Conservation (phyloP, 2,888 invertebrate species). For the Epicampocera succincta region DNA sequence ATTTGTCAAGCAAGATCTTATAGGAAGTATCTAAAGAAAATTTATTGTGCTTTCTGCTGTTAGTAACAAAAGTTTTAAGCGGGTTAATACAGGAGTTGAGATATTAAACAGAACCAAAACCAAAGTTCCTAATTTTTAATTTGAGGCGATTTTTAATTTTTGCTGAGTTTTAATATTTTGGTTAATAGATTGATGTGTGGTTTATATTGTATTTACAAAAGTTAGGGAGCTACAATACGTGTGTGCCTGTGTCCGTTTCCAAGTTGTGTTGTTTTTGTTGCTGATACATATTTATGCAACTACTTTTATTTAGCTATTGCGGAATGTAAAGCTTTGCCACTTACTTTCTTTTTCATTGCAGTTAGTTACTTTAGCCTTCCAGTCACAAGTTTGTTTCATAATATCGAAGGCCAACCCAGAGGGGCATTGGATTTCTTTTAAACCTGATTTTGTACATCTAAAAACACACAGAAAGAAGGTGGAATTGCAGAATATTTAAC, state of each 20-base stretch:
- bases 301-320: slow-evolving; percentile 68
- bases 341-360: slow-evolving; percentile 98
- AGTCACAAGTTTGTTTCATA: slow-evolving; percentile 98
- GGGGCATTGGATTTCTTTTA: slow-evolving; percentile 98
- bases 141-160: slow-evolving; percentile 31
- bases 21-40: neutral
- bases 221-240: slow-evolving; percentile 40
- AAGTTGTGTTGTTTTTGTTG: slow-evolving; percentile 71
- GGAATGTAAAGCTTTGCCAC: slow-evolving; percentile 81
- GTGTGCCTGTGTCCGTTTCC: slow-evolving; percentile 69
- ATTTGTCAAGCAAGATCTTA: neutral
- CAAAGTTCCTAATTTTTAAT: slow-evolving; percentile 71
- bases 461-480: slow-evolving; percentile 66
- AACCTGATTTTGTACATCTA: slow-evolving; percentile 94
- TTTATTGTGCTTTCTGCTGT: slow-evolving; percentile 13
- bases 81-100: slow-evolving; percentile 71
- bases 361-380: slow-evolving; percentile 98
- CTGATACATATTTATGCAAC: slow-evolving; percentile 57
- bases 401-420: slow-evolving; percentile 98
- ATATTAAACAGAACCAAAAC: slow-evolving; percentile 69
- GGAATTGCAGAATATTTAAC: slow-evolving; percentile 67
- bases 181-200: slow-evolving; percentile 31
- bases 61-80: slow-evolving; percentile 59
- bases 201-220: slow-evolving; percentile 56
- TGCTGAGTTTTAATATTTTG: slow-evolving; percentile 47